A percentile compares a stretch with the other conserved stretches of the same genome.
These are phyloP conservation scores for Pimpla rufipes DNA, from an alignment of 2,888 invertebrate genomes.

Conservation along the genomic window DNA sequence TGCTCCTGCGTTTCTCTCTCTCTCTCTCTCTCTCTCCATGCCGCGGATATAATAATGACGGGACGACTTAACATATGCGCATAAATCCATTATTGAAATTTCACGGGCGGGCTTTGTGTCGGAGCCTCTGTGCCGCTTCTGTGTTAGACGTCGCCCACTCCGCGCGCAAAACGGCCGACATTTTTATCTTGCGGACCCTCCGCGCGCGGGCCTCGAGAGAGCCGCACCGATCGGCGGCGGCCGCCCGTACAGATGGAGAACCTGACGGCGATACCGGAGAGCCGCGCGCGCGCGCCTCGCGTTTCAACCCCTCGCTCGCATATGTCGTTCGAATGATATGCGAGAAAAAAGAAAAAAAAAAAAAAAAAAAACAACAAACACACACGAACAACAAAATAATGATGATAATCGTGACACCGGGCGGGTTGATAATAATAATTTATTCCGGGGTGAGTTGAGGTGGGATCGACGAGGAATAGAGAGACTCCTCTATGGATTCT, in stretches of 20 bases:
- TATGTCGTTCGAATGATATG: constrained; percentile 50
- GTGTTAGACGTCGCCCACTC: constrained; percentile 20
- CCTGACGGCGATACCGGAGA: constrained; percentile 51
- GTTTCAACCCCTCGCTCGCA: constrained; percentile 37
- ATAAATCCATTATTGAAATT: constrained; percentile 85
- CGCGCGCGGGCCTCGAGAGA: not conserved
- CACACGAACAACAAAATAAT: constrained; percentile 19
- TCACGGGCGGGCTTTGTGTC: constrained; percentile 78
- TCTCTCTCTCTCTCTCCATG: no score
- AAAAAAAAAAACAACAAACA: not conserved
- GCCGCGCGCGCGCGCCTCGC: not conserved
- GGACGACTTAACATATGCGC: constrained; percentile 84
- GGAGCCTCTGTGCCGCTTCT: constrained; percentile 7
- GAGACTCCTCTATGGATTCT: not conserved
- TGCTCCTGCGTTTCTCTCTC: no score
- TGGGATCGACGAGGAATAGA: not conserved
- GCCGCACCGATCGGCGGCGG: not conserved
- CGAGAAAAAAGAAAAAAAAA: not conserved
- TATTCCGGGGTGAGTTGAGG: constrained; percentile 19
- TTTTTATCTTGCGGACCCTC: constrained; percentile 76
- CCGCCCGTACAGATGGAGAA: constrained; percentile 68
- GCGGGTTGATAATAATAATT: no score
- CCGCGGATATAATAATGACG: constrained; percentile 80
- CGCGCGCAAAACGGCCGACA: constrained; percentile 71
- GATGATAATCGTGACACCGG: no score